Evolutionary conservation across 2,797 vertebrate species (phyloP).

Genomic region (Microctenopoma steveboyesi): DNA sequence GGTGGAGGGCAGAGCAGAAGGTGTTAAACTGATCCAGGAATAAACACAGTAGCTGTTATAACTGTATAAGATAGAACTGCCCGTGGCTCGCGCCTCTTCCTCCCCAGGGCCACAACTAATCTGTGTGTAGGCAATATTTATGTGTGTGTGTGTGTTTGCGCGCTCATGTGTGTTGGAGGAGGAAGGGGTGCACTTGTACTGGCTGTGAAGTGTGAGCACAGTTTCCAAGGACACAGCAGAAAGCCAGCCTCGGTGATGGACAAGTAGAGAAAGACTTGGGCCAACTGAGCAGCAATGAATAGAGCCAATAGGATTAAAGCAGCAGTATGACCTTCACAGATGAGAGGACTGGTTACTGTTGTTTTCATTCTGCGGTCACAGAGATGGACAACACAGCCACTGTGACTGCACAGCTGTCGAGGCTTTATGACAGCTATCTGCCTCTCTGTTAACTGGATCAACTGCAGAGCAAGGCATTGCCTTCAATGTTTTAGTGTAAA

Average conservation of each 20-base stretch:
- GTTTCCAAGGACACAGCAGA: conserved; percentile 69
- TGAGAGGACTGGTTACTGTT: conserved; percentile 31
- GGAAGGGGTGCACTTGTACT: conserved; percentile 1
- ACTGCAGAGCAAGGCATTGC: not conserved
- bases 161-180: not conserved
- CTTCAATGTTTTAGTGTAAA: not conserved
- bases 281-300: conserved; percentile 43
- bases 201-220: conserved; percentile 51
- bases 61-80: conserved; percentile 58
- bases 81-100: conserved; percentile 51
- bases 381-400: conserved; percentile 5
- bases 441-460: conserved; percentile 1
- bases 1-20: conserved; percentile 32
- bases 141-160: not conserved
- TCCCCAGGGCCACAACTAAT: conserved; percentile 46
- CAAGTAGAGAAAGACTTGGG: conserved; percentile 32
- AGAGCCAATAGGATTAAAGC: conserved; percentile 68
- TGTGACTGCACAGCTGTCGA: not conserved
- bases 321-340: conserved; percentile 66
- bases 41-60: conserved; percentile 65
- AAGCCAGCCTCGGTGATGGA: conserved; percentile 51
- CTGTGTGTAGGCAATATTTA: conserved; percentile 1
- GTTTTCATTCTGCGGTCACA: conserved; percentile 40
- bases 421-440: conserved; percentile 8
- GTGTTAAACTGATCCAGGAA: conserved; percentile 67